A percentile compares a stretch with the other conserved stretches of the same genome.
Conservation (phyloP, 2,113 vertebrate genomes). For the Corythoichthys haematopterus region DNA sequence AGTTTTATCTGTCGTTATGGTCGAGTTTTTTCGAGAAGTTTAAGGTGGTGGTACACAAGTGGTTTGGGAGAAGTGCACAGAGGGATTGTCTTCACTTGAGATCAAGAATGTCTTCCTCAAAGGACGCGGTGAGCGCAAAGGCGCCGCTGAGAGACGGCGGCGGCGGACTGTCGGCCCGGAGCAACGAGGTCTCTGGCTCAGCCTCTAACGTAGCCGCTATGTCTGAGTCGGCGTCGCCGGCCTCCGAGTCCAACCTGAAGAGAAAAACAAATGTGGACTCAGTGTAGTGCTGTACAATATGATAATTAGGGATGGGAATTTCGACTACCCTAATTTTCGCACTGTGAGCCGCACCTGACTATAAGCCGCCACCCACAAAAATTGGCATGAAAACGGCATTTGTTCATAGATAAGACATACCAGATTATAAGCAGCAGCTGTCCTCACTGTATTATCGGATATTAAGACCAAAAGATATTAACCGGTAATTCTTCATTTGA, state of each 20-base stretch:
- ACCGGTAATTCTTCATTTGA: too few relatives aligned
- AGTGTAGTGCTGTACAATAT: too few relatives aligned
- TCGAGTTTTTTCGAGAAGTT: background rate
- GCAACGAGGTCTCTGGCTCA: slow-evolving; percentile 61
- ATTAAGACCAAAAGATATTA: too few relatives aligned
- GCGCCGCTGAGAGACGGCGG: slow-evolving; percentile 67
- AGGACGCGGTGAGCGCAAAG: slow-evolving; percentile 77
- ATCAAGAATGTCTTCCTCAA: slow-evolving; percentile 88
- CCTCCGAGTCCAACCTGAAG: slow-evolving; percentile 76
- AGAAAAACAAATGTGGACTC: too few relatives aligned
- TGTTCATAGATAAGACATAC: too few relatives aligned
- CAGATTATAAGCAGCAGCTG: too few relatives aligned
- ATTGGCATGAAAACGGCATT: too few relatives aligned
- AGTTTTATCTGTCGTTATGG: background rate
- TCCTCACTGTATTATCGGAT: too few relatives aligned
- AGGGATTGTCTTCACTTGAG: slow-evolving; percentile 85
- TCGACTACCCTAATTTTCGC: too few relatives aligned
- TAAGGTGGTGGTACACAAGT: slow-evolving; percentile 43
- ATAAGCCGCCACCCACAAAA: too few relatives aligned
- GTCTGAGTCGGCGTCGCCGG: slow-evolving; percentile 76
- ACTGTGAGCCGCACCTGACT: too few relatives aligned
- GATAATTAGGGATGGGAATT: too few relatives aligned
- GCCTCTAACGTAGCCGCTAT: slow-evolving; percentile 74
- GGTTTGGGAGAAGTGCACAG: slow-evolving; percentile 42
- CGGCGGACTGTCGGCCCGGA: slow-evolving; percentile 73